Evolutionary conservation across 2,888 invertebrate genomes (phyloP).

Genomic region (Lamellibrachia columna): DNA sequence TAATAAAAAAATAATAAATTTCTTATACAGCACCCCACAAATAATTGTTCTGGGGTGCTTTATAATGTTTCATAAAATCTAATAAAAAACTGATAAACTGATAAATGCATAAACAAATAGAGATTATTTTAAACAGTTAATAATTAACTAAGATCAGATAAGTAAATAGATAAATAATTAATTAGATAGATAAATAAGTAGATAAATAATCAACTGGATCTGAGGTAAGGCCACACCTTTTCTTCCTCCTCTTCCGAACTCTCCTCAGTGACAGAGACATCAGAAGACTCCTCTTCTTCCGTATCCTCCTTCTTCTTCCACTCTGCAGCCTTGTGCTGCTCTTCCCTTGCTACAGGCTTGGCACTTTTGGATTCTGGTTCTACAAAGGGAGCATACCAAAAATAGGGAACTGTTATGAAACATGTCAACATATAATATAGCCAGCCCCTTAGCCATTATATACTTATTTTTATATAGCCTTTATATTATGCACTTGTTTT

Average conservation of each 20-base stretch:
- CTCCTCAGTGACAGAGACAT: constrained; percentile 22
- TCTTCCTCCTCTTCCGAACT: constrained; percentile 28
- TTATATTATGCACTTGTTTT: background rate
- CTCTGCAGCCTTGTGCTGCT: background rate
- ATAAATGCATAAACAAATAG: no score
- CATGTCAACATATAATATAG: no score
- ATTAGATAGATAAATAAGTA: background rate
- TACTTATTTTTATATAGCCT: no score
- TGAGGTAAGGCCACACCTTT: background rate
- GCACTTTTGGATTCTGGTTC: constrained; percentile 17
- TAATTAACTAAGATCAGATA: no score
- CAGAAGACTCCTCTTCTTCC: constrained; percentile 23
- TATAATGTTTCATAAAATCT: no score
- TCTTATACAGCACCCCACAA: no score
- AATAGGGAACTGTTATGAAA: background rate
- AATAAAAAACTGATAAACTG: no score
- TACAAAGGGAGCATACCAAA: background rate
- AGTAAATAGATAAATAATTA: no score
- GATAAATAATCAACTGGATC: background rate
- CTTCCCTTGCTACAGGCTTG: background rate
- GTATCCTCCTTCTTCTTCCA: background rate
- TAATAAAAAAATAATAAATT: no score
- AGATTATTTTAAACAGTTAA: no score
- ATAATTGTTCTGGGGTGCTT: no score
- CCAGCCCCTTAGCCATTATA: no score